Evolutionary conservation across 2,797 vertebrate species (phyloP).

Genomic region (Aplochiton taeniatus): DNA sequence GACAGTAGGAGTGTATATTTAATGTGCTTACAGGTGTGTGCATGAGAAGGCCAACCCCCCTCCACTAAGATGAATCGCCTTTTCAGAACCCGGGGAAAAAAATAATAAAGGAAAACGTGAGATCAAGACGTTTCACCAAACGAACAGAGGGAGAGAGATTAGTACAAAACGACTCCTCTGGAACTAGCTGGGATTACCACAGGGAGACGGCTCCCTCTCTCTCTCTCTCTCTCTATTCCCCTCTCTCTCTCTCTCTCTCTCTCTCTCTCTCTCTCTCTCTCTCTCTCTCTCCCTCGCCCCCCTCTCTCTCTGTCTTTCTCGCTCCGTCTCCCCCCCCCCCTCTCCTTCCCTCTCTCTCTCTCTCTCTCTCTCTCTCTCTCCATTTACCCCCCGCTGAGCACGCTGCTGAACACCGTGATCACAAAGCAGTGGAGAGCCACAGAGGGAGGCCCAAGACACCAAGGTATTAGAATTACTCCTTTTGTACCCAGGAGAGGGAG

Average conservation of each 20-base stretch:
- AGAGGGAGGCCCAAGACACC: conserved; percentile 69
- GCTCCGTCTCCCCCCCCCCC: too few relatives aligned
- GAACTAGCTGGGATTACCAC: conserved; percentile 57
- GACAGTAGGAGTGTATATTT: not conserved
- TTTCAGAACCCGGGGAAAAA: conserved; percentile 35
- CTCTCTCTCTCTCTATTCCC: conserved; percentile 1
- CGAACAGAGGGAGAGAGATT: conserved; percentile 40
- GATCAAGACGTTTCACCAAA: conserved; percentile 66
- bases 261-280: not conserved
- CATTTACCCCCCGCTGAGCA: conserved; percentile 70
- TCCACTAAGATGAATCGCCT: conserved; percentile 70
- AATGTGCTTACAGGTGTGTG: conserved; percentile 46
- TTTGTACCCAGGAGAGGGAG: conserved; percentile 68
- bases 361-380: conserved; percentile 53
- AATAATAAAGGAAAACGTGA: conserved; percentile 30
- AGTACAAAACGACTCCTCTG: conserved; percentile 58
- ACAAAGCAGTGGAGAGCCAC: conserved; percentile 65
- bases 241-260: conserved; percentile 15
- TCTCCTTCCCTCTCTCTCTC: conserved; percentile 25
- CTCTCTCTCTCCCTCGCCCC: not conserved
- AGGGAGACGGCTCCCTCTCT: conserved; percentile 38
- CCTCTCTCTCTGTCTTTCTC: too few relatives aligned
- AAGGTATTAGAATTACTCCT: conserved; percentile 70
- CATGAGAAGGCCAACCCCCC: conserved; percentile 56
- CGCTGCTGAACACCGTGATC: conserved; percentile 75